A percentile compares a stretch with the other conserved stretches of the same genome.
phyloP scores from a whole-genome alignment of 2,113 vertebrate genomes.

The Sitta europaea region DNA sequence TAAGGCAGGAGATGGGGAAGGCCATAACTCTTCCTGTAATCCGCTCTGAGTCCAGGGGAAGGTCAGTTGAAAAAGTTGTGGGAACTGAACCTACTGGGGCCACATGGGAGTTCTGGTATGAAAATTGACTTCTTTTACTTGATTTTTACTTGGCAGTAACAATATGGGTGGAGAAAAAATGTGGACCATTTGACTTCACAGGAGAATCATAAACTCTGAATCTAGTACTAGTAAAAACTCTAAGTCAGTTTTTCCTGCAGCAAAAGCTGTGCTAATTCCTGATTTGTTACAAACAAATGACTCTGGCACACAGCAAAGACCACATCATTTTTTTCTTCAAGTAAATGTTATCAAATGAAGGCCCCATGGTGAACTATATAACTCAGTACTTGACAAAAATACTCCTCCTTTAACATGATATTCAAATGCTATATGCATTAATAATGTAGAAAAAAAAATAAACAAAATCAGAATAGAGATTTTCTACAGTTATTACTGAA shows the following conservation, averaged over 20 bases:
- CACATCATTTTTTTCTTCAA: background rate
- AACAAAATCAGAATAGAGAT: background rate
- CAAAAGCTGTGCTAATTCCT: background rate
- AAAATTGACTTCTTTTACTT: slow-evolving; percentile 22
- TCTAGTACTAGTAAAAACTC: background rate
- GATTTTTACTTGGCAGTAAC: slow-evolving; percentile 35
- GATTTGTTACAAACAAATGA: background rate
- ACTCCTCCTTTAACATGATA: background rate
- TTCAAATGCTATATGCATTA: background rate
- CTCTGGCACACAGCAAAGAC: background rate
- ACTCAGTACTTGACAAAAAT: background rate
- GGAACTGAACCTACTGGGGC: slow-evolving; percentile 34
- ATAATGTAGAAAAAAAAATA: background rate
- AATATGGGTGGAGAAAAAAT: slow-evolving; percentile 10
- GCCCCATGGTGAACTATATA: background rate
- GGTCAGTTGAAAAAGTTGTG: slow-evolving; percentile 37
- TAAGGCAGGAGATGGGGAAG: background rate
- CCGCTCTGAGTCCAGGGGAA: background rate
- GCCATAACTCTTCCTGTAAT: background rate
- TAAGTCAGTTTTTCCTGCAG: background rate
- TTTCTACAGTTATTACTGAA: background rate
- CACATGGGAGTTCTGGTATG: slow-evolving; percentile 45
- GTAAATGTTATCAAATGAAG: background rate
- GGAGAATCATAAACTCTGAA: background rate
- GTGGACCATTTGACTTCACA: background rate